Evolutionary conservation across 1,140 invertebrate species (phyloP), one percentile per base, ranked within the genome.

Genomic region (Neuroterus valhalla): DNA sequence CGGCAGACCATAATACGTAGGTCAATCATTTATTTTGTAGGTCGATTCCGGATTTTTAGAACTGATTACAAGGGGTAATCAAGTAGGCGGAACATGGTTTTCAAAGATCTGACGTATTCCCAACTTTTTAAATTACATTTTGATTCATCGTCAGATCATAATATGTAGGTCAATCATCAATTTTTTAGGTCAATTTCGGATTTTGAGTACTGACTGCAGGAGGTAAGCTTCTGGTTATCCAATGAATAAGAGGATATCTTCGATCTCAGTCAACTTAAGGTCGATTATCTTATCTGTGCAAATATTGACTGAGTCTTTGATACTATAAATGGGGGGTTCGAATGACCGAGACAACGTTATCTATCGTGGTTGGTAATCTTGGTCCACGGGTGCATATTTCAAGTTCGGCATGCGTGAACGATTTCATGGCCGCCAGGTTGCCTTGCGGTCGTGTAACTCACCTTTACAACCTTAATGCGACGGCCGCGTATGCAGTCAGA

Each of bases 361-460:
- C 76, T 86, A 86, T 86, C 84, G 72, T 68, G 73, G 68, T 45
- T 73, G 77, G 79, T 79, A 77, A 86, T 86, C 84, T 83, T 76
- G 78, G 77, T 80, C 75, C 75, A 77, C 82, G 83, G 83, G 86
- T 86, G 86, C 86, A 89, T 89, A 87, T 89, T 89, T 89, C 85
- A 87, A 86, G 85, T 88, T 89, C 87, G 86, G 87, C 86, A 88
- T 89, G 86, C 88, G 84, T 87, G 87, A 89, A 87, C 82, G 81
- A 85, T 87, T 85, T 88, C 86, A 88, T 88, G 87, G 85, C 85
- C 87, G 86, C 85, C 86, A 81, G 84, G 85, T 89, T 88, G 82
- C 83, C 86, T 87, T 86, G 88, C 85, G 86, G 88, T 87, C 85
- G 79, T 87, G 84, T 87, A 88, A 88, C 86, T 88, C 83, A 85